Base-by-base conservation (phyloP, 2,113 vertebrate genomes). In the Cochlearius cochlearius region DNA sequence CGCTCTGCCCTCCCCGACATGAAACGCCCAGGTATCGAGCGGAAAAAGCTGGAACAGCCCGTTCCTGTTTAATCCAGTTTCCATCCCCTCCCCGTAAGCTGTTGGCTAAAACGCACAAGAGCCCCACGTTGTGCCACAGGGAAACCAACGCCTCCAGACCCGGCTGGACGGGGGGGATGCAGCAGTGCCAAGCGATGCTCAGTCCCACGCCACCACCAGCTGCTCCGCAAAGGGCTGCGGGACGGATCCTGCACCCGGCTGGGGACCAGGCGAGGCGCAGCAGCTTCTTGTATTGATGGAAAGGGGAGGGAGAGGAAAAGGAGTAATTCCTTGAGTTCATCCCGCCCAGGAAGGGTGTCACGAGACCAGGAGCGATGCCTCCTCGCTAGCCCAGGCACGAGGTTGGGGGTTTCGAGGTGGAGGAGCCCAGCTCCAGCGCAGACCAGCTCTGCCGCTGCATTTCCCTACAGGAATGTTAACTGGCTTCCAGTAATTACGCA, bases 321-420 rank as follows among this genome's bases (percentile, higher is more conserved):
- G 34, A 80, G 32, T 6, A 4, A 39, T 47, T 86, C 34, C 62
- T 82, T 8, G 34, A 56, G 82, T 13, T 76, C 17, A 11, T n/a
- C 25, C 19, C 45, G 90, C 62, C n/a, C 14, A 56, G 39, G 78
- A 88, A 76, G n/a, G 38, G 25, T 34, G 26, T 43, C 41, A 71
- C 0, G 38, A 83, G 53, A 86, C 16, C 12, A 23, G 27, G 53
- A 93, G 74, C 0, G 0, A 59, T 11, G 20, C 11, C 64, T 49
- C 30, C 50, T 55, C 2, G 0, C 53, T 10, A 43, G 38, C 43
- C 34, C 64, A 43, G 11, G 39, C 10, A 15, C 1, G 4, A 30
- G 29, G 34, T 16, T 30, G 85, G 19, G 18, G 17, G 32, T 26
- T 78, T 49, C 0, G 7, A 20, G 77, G 81, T 43, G 69, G 13